Percentiles rank a stretch among this genome's conserved stretches.
Evolutionary conservation across 1,140 invertebrate species (phyloP).

Genomic region (Ceratina calcarata): DNA sequence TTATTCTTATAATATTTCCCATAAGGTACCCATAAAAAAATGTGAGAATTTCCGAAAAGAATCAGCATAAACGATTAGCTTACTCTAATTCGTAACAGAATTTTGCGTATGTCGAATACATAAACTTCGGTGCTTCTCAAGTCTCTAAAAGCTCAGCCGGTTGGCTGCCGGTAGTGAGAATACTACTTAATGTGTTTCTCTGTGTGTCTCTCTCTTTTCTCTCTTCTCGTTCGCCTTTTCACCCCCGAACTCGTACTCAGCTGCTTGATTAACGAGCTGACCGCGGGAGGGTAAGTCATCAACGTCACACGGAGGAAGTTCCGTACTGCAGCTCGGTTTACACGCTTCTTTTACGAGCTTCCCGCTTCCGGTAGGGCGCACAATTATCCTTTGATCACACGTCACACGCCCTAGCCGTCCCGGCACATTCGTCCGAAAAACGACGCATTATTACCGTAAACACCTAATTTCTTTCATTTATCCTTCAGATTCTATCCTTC

Average conservation of each 20-base stretch:
- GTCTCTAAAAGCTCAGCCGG: too few species aligned
- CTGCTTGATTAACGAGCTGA: slow-evolving; percentile 92
- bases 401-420: slow-evolving; percentile 45
- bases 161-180: too few species aligned
- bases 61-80: not conserved
- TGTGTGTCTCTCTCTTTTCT: slow-evolving; percentile 81
- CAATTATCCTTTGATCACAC: slow-evolving; percentile 55
- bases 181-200: slow-evolving; percentile 80
- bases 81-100: slow-evolving; percentile 9
- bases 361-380: slow-evolving; percentile 63
- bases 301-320: slow-evolving; percentile 67
- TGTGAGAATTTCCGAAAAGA: not conserved
- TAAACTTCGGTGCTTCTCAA: not conserved
- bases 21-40: too few species aligned
- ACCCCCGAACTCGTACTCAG: slow-evolving; percentile 84
- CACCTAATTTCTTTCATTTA: not conserved
- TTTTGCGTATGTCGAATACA: not conserved
- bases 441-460: slow-evolving; percentile 19
- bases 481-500: too few species aligned
- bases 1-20: not conserved
- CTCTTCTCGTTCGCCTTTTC: slow-evolving; percentile 82
- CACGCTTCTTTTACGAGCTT: slow-evolving; percentile 67
- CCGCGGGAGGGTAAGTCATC: slow-evolving; percentile 89
- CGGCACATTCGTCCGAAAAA: slow-evolving; percentile 52
- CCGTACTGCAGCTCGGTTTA: slow-evolving; percentile 65